A percentile compares a stretch with the other conserved stretches of the same genome.
These are phyloP conservation scores for Polydrusus tereticollis DNA, from an alignment of 2,888 invertebrate species.

Conservation along the genomic window DNA sequence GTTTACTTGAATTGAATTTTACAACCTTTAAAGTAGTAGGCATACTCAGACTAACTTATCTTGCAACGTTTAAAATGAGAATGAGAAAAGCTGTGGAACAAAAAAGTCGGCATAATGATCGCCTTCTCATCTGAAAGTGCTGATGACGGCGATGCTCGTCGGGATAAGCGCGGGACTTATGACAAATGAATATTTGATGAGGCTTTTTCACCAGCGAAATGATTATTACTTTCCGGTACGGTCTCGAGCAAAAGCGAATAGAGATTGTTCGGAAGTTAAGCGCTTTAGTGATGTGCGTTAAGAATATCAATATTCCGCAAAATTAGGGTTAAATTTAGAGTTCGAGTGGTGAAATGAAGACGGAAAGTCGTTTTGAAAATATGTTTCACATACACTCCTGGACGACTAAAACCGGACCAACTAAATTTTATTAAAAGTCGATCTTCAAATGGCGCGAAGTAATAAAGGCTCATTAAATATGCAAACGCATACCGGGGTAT, in stretches of 20 bases:
- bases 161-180: constrained; percentile 37
- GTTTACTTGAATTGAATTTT: too few relatives aligned
- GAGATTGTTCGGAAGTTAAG: constrained; percentile 17
- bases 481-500: too few relatives aligned
- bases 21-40: background rate
- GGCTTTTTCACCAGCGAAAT: constrained; percentile 32
- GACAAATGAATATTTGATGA: constrained; percentile 47
- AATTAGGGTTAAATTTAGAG: background rate
- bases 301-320: constrained; percentile 6
- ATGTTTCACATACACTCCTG: too few relatives aligned
- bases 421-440: too few relatives aligned
- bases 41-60: too few relatives aligned
- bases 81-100: background rate
- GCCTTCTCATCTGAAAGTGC: constrained; percentile 33
- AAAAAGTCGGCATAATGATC: constrained; percentile 35
- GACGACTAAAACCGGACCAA: too few relatives aligned
- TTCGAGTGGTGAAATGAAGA: background rate
- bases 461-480: too few relatives aligned
- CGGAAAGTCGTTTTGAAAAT: too few relatives aligned
- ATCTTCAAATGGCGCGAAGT: too few relatives aligned
- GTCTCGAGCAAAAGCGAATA: background rate
- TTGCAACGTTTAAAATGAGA: background rate
- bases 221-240: constrained; percentile 34
- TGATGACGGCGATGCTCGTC: constrained; percentile 29
- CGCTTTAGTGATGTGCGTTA: constrained; percentile 22